Conservation (phyloP, 2,113 vertebrate genomes). For the Cervus canadensis region DNA sequence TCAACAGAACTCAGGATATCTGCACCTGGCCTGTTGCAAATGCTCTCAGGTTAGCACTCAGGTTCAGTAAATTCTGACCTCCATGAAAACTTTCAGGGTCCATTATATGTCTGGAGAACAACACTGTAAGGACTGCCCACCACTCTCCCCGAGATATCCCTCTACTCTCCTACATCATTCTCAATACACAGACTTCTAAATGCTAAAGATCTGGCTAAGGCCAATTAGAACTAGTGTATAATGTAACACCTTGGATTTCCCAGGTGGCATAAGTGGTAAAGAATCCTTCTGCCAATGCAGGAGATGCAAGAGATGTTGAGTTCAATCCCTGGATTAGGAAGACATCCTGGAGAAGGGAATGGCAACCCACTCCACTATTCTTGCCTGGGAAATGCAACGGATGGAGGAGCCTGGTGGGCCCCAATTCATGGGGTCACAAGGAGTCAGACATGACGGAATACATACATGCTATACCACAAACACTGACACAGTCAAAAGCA, state of each 20-base stretch:
- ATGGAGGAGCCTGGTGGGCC: neutral
- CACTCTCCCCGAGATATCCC: neutral
- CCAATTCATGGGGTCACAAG: neutral
- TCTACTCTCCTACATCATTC: neutral
- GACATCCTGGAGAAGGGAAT: neutral
- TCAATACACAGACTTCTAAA: neutral
- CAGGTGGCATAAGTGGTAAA: neutral
- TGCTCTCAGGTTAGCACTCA: neutral
- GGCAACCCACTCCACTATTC: neutral
- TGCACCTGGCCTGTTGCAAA: neutral
- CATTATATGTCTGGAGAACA: neutral
- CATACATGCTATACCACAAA: neutral
- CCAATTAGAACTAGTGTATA: neutral
- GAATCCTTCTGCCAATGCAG: neutral
- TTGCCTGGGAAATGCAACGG: neutral
- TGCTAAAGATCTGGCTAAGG: neutral
- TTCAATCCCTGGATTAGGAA: neutral
- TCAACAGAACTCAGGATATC: neutral
- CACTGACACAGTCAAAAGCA: neutral
- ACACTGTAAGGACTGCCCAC: neutral
- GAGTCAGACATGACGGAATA: neutral
- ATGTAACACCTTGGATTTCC: neutral
- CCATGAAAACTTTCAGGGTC: neutral
- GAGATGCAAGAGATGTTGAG: neutral
- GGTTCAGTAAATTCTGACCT: neutral